These are phyloP conservation scores for Cremastobaeus sp. DNA, from an alignment of 2,888 invertebrate genomes.

Conservation along the genomic window DNA sequence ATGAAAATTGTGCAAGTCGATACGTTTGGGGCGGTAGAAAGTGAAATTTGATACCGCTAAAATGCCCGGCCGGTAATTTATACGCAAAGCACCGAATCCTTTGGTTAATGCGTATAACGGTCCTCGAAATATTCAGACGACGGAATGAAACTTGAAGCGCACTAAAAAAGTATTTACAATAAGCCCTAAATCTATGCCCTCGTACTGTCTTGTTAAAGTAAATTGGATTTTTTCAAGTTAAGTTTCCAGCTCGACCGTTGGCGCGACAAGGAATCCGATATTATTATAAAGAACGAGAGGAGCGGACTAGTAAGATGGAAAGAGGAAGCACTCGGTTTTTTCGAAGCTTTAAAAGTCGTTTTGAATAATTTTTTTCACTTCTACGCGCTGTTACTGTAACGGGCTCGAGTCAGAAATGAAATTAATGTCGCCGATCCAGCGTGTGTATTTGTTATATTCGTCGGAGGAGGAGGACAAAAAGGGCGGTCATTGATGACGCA, in stretches of 20 bases:
- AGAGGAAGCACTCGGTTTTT: conserved; percentile 21
- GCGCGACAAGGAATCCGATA: conserved; percentile 49
- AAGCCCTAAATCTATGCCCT: conserved; percentile 50
- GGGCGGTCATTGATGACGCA: too few species aligned
- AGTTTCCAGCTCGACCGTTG: conserved; percentile 42
- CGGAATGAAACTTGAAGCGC: conserved; percentile 41
- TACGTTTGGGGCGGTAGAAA: too few species aligned
- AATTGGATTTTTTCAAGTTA: conserved; percentile 57
- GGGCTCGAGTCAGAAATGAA: not conserved
- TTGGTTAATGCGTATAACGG: conserved; percentile 40
- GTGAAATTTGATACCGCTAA: too few species aligned
- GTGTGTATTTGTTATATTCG: too few species aligned
- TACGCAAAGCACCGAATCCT: too few species aligned
- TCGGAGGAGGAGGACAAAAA: too few species aligned
- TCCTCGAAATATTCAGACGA: conserved; percentile 37
- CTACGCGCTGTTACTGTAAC: not conserved
- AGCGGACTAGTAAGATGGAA: conserved; percentile 16
- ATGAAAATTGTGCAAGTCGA: too few species aligned
- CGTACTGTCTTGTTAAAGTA: conserved; percentile 57
- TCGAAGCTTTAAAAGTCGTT: conserved; percentile 16
- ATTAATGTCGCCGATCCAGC: not conserved
- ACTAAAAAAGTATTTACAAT: conserved; percentile 55
- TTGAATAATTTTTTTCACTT: conserved; percentile 23
- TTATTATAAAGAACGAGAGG: conserved; percentile 51
- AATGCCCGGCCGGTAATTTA: too few species aligned